Evolutionary conservation across 2,888 invertebrate genomes (phyloP).

Genomic region (Cantharis rustica): DNA sequence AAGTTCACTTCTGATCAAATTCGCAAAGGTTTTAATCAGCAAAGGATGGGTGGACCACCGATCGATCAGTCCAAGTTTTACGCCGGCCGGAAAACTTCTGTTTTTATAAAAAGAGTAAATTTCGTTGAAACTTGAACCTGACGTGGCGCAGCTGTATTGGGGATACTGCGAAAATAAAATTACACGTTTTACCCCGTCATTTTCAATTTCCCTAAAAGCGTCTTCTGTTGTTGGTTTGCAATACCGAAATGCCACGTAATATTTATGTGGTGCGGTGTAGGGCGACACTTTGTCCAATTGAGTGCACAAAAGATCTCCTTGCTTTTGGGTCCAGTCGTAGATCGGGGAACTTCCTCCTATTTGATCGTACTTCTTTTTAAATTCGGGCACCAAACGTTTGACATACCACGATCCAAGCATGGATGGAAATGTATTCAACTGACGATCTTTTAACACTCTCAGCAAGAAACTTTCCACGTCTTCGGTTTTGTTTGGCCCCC

Average conservation of each 20-base stretch:
- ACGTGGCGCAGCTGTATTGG: conserved; percentile 96
- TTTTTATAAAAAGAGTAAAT: conserved; percentile 79
- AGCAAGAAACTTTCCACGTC: conserved; percentile 88
- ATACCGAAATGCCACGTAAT: conserved; percentile 94
- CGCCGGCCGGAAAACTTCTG: conserved; percentile 52
- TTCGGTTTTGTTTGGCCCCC: conserved; percentile 82
- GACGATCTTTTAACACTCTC: conserved; percentile 93
- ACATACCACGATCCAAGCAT: conserved; percentile 94
- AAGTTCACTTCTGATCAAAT: conserved; percentile 80
- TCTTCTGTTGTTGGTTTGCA: conserved; percentile 87
- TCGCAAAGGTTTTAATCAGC: conserved; percentile 81
- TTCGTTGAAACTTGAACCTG: conserved; percentile 93
- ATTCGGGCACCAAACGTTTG: conserved; percentile 79
- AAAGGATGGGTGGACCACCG: conserved; percentile 89
- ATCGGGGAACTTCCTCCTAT: conserved; percentile 98
- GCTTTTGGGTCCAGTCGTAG: conserved; percentile 87
- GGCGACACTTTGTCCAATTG: conserved; percentile 79
- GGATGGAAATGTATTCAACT: conserved; percentile 91
- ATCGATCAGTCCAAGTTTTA: conserved; percentile 89
- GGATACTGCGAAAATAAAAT: conserved; percentile 96
- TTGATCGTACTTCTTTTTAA: conserved; percentile 87
- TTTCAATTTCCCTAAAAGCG: conserved; percentile 76
- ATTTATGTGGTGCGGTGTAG: conserved; percentile 86
- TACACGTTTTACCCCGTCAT: conserved; percentile 79
- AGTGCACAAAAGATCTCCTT: conserved; percentile 81